phyloP scores from a whole-genome alignment of 2,888 invertebrate species.

The Trachelus iudaicus region DNA sequence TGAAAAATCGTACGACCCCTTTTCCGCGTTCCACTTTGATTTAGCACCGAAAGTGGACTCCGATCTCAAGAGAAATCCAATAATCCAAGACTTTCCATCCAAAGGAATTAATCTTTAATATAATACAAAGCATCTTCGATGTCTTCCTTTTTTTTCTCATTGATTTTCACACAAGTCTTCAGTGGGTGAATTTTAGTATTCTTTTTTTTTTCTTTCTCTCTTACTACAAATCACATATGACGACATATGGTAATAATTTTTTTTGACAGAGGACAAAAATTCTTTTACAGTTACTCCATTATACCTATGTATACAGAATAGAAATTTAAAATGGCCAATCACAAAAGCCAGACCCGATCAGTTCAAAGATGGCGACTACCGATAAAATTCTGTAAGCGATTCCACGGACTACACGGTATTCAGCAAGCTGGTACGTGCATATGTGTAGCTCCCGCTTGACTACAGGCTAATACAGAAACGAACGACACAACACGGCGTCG shows the following conservation, averaged over 20 bases:
- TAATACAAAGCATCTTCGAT: background rate
- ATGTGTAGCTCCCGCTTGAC: background rate
- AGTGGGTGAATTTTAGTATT: background rate
- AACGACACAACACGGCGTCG: background rate
- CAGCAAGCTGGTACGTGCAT: background rate
- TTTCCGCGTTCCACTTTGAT: background rate
- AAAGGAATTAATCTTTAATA: background rate
- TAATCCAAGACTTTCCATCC: constrained; percentile 3
- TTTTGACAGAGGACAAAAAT: background rate
- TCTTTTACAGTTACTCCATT: background rate
- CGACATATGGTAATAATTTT: background rate
- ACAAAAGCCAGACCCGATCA: background rate
- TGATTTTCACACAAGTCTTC: background rate
- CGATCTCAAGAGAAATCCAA: constrained; percentile 10
- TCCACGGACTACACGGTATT: background rate
- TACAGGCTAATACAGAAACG: background rate
- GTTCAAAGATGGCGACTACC: background rate
- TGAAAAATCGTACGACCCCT: background rate
- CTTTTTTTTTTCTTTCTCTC: background rate
- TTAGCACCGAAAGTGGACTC: background rate
- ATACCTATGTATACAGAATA: background rate
- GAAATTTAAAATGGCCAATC: background rate
- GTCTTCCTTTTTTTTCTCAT: background rate
- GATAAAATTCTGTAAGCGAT: background rate
- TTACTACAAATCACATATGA: background rate